Conservation (phyloP, 2,888 invertebrate genomes). For the Rhodophaea formosa region DNA sequence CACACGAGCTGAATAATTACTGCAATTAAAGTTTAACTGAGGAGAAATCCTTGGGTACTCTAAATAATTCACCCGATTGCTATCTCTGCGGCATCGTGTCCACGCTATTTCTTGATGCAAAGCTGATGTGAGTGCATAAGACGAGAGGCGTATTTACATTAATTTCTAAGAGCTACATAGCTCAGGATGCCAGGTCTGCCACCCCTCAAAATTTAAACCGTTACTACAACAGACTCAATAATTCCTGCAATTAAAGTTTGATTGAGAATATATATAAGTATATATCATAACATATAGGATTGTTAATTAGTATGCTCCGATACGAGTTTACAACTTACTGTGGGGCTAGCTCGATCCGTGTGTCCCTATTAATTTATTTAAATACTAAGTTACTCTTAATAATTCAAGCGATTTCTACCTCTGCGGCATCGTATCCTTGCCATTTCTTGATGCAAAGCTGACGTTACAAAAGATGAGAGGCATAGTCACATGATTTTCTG, state of each 20-base stretch:
- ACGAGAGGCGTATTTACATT: neutral
- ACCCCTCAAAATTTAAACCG: too few species aligned
- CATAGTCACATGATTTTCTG: neutral
- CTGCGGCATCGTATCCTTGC: neutral
- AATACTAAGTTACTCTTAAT: neutral
- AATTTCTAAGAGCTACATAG: too few species aligned
- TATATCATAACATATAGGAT: too few species aligned
- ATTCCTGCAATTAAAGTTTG: conserved; percentile 10
- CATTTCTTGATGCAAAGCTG: conserved; percentile 12
- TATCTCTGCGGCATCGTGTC: neutral
- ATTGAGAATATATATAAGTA: too few species aligned
- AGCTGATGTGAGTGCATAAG: conserved; percentile 8
- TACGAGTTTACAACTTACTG: too few species aligned
- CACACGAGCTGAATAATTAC: conserved; percentile 1
- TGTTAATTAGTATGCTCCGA: too few species aligned
- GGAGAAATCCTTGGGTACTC: neutral
- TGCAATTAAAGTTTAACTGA: conserved; percentile 11
- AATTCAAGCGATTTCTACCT: conserved; percentile 1
- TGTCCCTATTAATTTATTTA: too few species aligned
- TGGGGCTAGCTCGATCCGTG: too few species aligned
- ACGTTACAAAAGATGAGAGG: neutral
- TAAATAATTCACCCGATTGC: conserved; percentile 7
- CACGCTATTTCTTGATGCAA: conserved; percentile 9
- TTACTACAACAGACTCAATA: too few species aligned
- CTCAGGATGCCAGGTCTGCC: too few species aligned